Evolutionary conservation across 1,140 invertebrate species (phyloP).

Genomic region (Teleopsis dalmanni): DNA sequence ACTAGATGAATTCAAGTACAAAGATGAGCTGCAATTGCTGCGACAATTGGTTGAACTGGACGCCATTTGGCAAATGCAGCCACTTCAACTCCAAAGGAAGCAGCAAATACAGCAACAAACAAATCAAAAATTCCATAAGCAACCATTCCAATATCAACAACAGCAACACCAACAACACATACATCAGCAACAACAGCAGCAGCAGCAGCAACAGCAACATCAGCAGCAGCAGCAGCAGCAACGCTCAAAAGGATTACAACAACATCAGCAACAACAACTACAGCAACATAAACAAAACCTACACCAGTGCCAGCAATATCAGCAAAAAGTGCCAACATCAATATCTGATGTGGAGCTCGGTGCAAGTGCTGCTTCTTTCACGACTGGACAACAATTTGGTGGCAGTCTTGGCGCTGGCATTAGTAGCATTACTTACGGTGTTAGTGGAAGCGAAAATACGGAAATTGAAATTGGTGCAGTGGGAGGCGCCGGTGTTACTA

Average conservation of each 20-base stretch:
- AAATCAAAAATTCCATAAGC: not conserved
- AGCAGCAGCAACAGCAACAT: slow-evolving; percentile 4
- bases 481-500: slow-evolving; percentile 4
- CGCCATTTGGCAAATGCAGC: not conserved
- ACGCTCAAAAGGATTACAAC: not conserved
- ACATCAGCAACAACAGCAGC: not conserved
- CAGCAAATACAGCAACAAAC: not conserved
- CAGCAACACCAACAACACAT: not conserved
- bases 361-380: no score
- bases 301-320: not conserved
- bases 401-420: slow-evolving; percentile 12
- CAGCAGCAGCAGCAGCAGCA: not conserved
- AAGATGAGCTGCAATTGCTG: slow-evolving; percentile 27
- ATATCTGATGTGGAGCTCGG: no score
- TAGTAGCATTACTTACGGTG: not conserved
- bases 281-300: not conserved
- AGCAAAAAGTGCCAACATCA: slow-evolving; percentile 2
- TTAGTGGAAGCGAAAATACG: not conserved
- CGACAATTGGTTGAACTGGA: slow-evolving; percentile 19
- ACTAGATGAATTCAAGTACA: slow-evolving; percentile 17
- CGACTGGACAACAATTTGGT: no score
- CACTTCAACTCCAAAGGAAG: not conserved
- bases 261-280: not conserved
- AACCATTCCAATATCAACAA: not conserved
- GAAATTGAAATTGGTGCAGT: slow-evolving; percentile 3